phyloP scores from a whole-genome alignment of 53 echinoderm and acorn worm species.

The Astropecten irregularis region DNA sequence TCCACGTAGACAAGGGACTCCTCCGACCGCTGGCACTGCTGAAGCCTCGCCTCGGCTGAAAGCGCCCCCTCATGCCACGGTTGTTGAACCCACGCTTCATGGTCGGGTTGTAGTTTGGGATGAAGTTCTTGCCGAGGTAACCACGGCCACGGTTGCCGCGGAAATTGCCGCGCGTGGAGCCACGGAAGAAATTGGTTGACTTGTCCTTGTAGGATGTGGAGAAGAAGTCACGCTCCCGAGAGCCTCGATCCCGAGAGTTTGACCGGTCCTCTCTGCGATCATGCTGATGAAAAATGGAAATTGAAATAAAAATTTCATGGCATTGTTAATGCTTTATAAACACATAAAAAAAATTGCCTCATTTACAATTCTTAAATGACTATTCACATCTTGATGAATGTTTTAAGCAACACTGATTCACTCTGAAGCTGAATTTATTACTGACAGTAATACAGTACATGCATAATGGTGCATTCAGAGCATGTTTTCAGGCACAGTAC shows the following conservation, averaged over 20 bases:
- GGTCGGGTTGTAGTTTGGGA: slow-evolving; percentile 9
- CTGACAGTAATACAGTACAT: too few species aligned
- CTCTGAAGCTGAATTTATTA: too few species aligned
- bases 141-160: background rate
- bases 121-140: slow-evolving; percentile 51
- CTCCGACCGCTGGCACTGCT: background rate
- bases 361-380: too few species aligned
- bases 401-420: too few species aligned
- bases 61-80: slow-evolving; percentile 3
- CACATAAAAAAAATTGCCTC: background rate
- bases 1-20: slow-evolving; percentile 22
- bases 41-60: background rate
- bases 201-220: background rate
- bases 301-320: background rate
- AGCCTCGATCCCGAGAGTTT: background rate
- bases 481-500: too few species aligned
- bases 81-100: background rate
- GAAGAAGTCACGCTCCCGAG: background rate
- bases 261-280: background rate
- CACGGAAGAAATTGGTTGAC: background rate
- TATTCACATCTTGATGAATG: too few species aligned
- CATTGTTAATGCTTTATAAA: background rate
- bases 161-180: background rate
- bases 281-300: slow-evolving; percentile 11
- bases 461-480: too few species aligned